Conservation (phyloP, 2,797 vertebrate species). For the Austrolebias charrua region DNA sequence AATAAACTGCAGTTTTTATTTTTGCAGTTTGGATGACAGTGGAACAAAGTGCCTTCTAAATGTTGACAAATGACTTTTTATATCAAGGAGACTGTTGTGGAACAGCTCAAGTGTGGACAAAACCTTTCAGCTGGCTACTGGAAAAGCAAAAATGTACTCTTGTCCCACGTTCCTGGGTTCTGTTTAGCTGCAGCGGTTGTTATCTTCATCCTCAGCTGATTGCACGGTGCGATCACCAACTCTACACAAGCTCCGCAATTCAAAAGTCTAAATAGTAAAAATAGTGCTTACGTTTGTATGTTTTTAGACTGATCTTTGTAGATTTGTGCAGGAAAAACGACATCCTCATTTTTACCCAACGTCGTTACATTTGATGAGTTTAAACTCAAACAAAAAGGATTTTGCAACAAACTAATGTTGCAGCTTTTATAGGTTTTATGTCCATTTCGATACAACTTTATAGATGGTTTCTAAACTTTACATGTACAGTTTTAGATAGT, state of each 20-base stretch:
- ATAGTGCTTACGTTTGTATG: constrained; percentile 35
- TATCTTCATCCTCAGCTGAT: constrained; percentile 26
- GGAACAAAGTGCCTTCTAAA: constrained; percentile 78
- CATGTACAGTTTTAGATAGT: not conserved
- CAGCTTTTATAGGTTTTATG: too few relatives aligned
- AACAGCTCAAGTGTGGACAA: constrained; percentile 44
- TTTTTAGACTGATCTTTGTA: constrained; percentile 39
- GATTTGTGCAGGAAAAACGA: constrained; percentile 14
- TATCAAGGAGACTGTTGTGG: constrained; percentile 66
- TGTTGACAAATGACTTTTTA: constrained; percentile 56
- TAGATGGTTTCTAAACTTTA: too few relatives aligned
- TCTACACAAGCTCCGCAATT: constrained; percentile 47
- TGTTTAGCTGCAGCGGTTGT: constrained; percentile 33
- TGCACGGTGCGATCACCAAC: constrained; percentile 39
- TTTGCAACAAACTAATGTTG: too few relatives aligned
- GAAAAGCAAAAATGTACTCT: constrained; percentile 54
- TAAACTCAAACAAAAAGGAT: too few relatives aligned
- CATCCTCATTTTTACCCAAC: constrained; percentile 5
- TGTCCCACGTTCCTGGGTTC: constrained; percentile 10
- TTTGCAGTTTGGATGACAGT: constrained; percentile 49
- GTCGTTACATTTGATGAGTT: constrained; percentile 6
- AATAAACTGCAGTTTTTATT: constrained; percentile 45
- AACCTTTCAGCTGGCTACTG: constrained; percentile 76
- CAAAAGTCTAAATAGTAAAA: constrained; percentile 40
- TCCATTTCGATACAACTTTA: too few relatives aligned